Conservation (phyloP, 2,888 invertebrate species). For the Scaptomyza polygonia region DNA sequence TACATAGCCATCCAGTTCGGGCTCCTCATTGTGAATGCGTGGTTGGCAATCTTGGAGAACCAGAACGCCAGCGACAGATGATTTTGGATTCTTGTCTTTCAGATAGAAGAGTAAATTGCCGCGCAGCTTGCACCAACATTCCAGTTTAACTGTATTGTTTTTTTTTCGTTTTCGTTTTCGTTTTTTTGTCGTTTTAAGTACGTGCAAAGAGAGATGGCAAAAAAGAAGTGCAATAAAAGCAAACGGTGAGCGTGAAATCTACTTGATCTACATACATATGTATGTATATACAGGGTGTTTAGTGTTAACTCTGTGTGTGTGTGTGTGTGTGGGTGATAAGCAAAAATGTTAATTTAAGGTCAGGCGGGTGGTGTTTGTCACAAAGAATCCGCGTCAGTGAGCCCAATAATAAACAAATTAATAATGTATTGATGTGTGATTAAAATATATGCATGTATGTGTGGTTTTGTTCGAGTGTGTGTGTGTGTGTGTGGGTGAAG, state of each 20-base stretch:
- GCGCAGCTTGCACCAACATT: slow-evolving; percentile 95
- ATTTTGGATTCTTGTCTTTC: slow-evolving; percentile 94
- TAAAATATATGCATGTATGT: neutral
- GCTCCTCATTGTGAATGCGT: slow-evolving; percentile 86
- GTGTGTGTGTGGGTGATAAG: slow-evolving; percentile 11
- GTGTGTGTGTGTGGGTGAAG: slow-evolving; percentile 9
- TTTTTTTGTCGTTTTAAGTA: no score
- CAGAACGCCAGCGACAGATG: slow-evolving; percentile 94
- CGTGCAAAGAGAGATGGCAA: slow-evolving; percentile 13
- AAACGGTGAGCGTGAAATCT: slow-evolving; percentile 30
- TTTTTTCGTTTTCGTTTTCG: no score
- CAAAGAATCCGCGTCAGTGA: slow-evolving; percentile 14
- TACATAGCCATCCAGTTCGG: slow-evolving; percentile 89
- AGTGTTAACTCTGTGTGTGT: slow-evolving; percentile 1
- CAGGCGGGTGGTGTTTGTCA: neutral
- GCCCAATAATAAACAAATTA: neutral
- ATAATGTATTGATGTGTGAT: neutral
- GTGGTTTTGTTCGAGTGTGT: neutral
- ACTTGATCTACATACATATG: slow-evolving; percentile 2
- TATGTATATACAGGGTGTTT: neutral
- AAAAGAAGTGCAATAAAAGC: slow-evolving; percentile 52
- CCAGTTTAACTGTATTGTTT: slow-evolving; percentile 87
- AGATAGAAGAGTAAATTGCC: slow-evolving; percentile 97
- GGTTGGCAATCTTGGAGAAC: slow-evolving; percentile 95
- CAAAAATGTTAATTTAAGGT: slow-evolving; percentile 3